Evolutionary conservation across 2,113 vertebrate species (phyloP).

Genomic region (Psephotus haematonotus): DNA sequence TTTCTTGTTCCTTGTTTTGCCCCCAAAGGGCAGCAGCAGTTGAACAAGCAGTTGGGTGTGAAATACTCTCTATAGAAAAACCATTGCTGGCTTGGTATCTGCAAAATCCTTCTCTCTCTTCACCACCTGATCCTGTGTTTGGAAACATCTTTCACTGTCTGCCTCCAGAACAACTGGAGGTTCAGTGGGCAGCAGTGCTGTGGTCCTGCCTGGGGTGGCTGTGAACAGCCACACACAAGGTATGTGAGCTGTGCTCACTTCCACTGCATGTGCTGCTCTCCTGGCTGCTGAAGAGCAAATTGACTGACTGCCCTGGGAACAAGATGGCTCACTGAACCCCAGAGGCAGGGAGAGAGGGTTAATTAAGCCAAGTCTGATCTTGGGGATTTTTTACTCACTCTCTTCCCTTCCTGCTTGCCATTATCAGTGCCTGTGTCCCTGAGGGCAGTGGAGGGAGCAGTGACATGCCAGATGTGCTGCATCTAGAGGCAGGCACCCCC

Average conservation of each 20-base stretch:
- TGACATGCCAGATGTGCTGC: not conserved
- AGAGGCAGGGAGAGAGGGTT: not conserved
- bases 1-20: not conserved
- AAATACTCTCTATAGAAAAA: not conserved
- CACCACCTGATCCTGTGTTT: not conserved
- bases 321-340: not conserved
- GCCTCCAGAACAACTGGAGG: not conserved
- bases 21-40: fast-evolving
- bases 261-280: not conserved
- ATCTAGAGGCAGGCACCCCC: not conserved
- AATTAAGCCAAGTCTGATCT: not conserved
- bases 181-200: not conserved
- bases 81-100: not conserved
- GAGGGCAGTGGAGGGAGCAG: not conserved
- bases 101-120: not conserved
- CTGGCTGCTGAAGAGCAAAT: not conserved
- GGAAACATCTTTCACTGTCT: not conserved
- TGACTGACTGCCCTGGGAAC: not conserved
- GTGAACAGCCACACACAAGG: fast-evolving
- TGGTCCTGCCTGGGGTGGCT: not conserved
- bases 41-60: not conserved
- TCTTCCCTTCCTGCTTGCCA: not conserved
- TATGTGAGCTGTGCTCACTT: not conserved
- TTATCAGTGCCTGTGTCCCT: not conserved
- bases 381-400: not conserved